A percentile compares a stretch with the other conserved stretches of the same genome.
These are phyloP conservation scores for Drusus annulatus DNA, from an alignment of 1,140 invertebrate genomes.

Conservation along the genomic window DNA sequence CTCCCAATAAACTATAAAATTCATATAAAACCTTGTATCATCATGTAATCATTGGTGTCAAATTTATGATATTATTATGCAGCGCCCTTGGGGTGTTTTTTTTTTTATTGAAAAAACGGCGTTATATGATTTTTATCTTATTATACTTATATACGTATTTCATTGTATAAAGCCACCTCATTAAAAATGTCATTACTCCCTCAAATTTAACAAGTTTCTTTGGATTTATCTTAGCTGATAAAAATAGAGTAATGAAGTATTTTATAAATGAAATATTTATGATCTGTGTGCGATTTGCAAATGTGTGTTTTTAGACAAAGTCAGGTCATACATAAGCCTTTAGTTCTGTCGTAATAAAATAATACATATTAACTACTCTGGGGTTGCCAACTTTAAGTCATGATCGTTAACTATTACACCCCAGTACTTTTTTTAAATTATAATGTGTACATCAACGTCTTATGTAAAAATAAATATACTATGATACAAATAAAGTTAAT, in stretches of 20 bases:
- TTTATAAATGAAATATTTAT: not conserved
- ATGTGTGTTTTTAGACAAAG: slow-evolving; percentile 27
- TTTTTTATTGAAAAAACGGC: too few species aligned
- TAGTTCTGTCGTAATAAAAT: not conserved
- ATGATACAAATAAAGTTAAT: slow-evolving; percentile 28
- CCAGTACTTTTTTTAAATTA: not conserved
- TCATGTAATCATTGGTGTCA: too few species aligned
- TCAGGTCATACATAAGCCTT: not conserved
- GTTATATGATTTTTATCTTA: too few species aligned
- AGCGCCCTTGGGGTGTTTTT: too few species aligned
- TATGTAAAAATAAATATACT: slow-evolving; percentile 12
- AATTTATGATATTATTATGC: too few species aligned
- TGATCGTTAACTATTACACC: not conserved
- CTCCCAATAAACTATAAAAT: too few species aligned
- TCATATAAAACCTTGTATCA: too few species aligned
- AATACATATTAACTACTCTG: not conserved
- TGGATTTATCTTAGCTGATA: slow-evolving; percentile 35
- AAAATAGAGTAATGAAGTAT: not conserved
- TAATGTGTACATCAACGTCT: slow-evolving; percentile 17
- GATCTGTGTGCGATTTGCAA: slow-evolving; percentile 22
- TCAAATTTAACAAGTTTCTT: slow-evolving; percentile 12
- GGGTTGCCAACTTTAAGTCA: slow-evolving; percentile 15
- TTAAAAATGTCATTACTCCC: slow-evolving; percentile 25
- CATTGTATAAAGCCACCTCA: slow-evolving; percentile 39
- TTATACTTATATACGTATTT: slow-evolving; percentile 38